These are phyloP conservation scores for Engraulis encrasicolus DNA, from an alignment of 2,113 vertebrate species.

Conservation along the genomic window DNA sequence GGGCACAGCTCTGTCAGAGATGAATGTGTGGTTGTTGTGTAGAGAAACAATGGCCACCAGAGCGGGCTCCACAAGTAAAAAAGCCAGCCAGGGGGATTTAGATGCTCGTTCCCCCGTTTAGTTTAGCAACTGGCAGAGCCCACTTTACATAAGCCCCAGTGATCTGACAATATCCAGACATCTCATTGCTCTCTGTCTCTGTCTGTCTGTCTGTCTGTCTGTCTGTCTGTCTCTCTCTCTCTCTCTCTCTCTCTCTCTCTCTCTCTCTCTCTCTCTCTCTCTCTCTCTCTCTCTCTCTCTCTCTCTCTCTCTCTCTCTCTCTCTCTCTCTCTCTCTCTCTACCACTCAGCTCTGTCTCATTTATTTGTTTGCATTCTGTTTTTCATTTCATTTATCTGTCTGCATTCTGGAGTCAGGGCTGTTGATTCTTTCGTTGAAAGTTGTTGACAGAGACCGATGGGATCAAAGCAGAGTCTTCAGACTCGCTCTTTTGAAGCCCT, in stretches of 20 bases:
- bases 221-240: too few species aligned
- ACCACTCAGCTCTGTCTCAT: too few species aligned
- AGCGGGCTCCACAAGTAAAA: background rate
- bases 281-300: too few species aligned
- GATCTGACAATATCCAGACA: background rate
- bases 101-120: background rate
- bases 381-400: background rate
- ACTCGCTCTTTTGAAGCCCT: background rate
- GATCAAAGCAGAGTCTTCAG: background rate
- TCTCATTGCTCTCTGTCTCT: background rate
- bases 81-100: background rate
- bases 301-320: too few species aligned
- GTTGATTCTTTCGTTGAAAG: background rate
- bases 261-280: too few species aligned
- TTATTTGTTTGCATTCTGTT: background rate
- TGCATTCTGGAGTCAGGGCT: background rate
- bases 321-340: too few species aligned
- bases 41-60: background rate
- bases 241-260: too few species aligned
- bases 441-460: background rate
- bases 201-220: too few species aligned
- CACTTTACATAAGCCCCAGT: background rate
- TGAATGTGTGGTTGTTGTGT: background rate
- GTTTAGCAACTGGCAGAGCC: background rate
- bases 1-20: background rate